Evolutionary conservation across 2,888 invertebrate genomes (phyloP).

Genomic region (Eurytoma californica): DNA sequence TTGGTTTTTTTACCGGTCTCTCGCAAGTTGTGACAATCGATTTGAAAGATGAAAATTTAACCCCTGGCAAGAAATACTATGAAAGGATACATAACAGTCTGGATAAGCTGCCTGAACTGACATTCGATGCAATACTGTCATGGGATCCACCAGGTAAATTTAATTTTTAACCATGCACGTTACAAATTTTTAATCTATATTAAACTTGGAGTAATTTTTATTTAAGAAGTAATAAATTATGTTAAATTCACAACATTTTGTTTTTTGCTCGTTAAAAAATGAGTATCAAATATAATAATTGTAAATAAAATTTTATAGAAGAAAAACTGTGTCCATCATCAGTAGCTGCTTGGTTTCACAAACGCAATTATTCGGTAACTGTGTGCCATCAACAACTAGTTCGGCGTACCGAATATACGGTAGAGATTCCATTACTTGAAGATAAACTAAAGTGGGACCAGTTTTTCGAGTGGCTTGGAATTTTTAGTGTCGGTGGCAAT

Average conservation of each 20-base stretch:
- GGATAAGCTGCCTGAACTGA: slow-evolving; percentile 69
- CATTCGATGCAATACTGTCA: slow-evolving; percentile 74
- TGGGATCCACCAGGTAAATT: slow-evolving; percentile 77
- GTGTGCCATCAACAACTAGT: slow-evolving; percentile 74
- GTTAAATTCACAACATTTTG: too few relatives aligned
- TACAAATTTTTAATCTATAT: background rate
- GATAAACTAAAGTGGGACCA: slow-evolving; percentile 66
- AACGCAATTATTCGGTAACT: slow-evolving; percentile 74
- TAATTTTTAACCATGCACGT: slow-evolving; percentile 20
- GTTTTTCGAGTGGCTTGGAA: slow-evolving; percentile 79
- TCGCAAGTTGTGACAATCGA: slow-evolving; percentile 76
- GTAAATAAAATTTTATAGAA: slow-evolving; percentile 62
- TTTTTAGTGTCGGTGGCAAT: slow-evolving; percentile 75
- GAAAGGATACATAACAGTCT: slow-evolving; percentile 73
- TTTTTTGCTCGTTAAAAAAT: background rate
- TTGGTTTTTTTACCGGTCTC: slow-evolving; percentile 62
- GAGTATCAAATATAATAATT: slow-evolving; percentile 11
- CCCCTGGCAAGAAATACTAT: slow-evolving; percentile 75
- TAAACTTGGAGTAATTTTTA: background rate
- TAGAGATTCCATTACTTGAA: slow-evolving; percentile 73
- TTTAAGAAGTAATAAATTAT: background rate
- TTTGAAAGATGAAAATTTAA: slow-evolving; percentile 75
- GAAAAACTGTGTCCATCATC: slow-evolving; percentile 78
- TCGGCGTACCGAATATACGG: slow-evolving; percentile 69
- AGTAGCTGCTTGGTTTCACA: slow-evolving; percentile 77